Conservation (phyloP, 2,113 vertebrate species). For the Dolichallabes microphthalmus region DNA sequence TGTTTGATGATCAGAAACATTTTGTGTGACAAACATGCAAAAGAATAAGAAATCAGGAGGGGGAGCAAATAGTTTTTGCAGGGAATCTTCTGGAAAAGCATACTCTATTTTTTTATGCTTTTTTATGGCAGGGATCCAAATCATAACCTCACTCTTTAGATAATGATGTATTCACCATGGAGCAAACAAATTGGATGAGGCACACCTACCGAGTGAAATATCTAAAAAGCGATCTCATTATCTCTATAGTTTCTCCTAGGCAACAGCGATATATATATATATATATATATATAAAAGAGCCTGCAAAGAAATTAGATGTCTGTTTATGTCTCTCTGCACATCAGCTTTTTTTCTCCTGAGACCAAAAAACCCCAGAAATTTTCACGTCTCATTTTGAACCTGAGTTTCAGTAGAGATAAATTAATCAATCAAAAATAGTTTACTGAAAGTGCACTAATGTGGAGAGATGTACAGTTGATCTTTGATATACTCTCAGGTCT, state of each 20-base stretch:
- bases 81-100: not conserved
- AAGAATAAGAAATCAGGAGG: too few relatives aligned
- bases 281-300: not conserved
- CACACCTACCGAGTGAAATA: not conserved
- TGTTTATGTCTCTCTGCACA: not conserved
- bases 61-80: not conserved
- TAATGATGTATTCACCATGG: slow-evolving; percentile 62
- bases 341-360: not conserved
- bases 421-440: not conserved
- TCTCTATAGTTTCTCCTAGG: not conserved
- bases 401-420: not conserved
- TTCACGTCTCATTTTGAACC: not conserved
- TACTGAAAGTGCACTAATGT: not conserved
- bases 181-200: slow-evolving; percentile 73
- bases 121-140: slow-evolving; percentile 9
- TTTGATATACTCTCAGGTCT: not conserved
- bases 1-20: too few relatives aligned
- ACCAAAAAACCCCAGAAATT: not conserved
- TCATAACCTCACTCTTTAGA: slow-evolving; percentile 27
- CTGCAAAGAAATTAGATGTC: not conserved
- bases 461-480: not conserved
- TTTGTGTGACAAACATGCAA: too few relatives aligned
- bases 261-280: not conserved
- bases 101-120: not conserved
- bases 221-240: not conserved